Evolutionary conservation across 2,113 vertebrate genomes (phyloP), one percentile per base, ranked within the genome.

Genomic region (Malurus elegans): DNA sequence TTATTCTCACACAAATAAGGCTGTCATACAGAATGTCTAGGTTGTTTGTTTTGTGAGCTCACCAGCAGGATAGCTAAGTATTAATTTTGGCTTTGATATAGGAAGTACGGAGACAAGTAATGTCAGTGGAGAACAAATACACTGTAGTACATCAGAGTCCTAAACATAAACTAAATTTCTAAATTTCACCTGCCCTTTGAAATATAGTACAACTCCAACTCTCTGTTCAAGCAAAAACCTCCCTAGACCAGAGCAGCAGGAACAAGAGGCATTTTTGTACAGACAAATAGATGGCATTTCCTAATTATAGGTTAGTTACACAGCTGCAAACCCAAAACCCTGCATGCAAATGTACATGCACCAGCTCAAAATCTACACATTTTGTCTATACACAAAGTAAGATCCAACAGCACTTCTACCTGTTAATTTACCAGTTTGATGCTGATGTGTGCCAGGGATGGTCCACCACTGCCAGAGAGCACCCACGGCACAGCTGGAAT

Each of bases 1-100:
- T 88, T 65, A 80, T 86, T 83, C 73, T 92, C 72, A 69, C 24
- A 50, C 38, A 90, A 95, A 85, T 58, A 95, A 58, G 54, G 71
- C 42, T 95, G 85, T 79, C 93, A 91, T 51, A 53, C 61, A 34
- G 32, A 76, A 85, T 29, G 51, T 28, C 66, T 44, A 18, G 21
- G 9, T 14, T 79, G 66, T 50, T 93, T 86, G 61, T 84, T 86
- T 74, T 66, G 57, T 42, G 78, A 5, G 3, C 70, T 79, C 61
- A 61, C 28, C 69, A 80, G 54, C 47, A 69, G 23, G 7, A 71
- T 7, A 79, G 72, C 50, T 65, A 25, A 10, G 66, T 53, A 51
- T 66, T 69, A 25, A 69, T 93, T 84, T 50, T 40, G 25, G 25
- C 56, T 93, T 78, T 95, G 64, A 86, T 89, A 91, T 3, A 73